Evolutionary conservation across 2,113 vertebrate species (phyloP).

Genomic region (Catagonus wagneri): DNA sequence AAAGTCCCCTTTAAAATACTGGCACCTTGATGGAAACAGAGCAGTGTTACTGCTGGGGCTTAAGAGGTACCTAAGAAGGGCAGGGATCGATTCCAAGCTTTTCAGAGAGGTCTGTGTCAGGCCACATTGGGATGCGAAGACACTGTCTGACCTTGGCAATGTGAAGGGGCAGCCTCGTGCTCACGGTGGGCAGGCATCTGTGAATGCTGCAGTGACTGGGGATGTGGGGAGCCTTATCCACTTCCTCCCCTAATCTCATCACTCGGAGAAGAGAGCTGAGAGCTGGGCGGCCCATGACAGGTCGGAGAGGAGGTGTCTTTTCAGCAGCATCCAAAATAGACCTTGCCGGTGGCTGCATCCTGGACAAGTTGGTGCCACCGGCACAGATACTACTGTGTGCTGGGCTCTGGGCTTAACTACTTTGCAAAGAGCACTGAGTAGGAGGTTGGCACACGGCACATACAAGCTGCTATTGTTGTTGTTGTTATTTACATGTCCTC

Average conservation of each 20-base stretch:
- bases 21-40: background rate
- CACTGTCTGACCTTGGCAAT: background rate
- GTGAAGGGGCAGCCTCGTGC: background rate
- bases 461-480: background rate
- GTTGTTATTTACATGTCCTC: background rate
- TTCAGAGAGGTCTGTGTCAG: background rate
- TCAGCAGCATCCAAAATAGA: background rate
- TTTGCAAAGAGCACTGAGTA: background rate
- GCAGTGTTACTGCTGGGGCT: background rate
- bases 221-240: background rate
- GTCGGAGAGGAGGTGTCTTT: background rate
- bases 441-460: background rate
- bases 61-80: fast-evolving
- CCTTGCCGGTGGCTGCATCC: too few species aligned
- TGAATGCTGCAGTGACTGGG: background rate
- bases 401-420: background rate
- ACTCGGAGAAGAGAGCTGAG: background rate
- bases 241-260: background rate
- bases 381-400: background rate
- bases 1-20: constrained; percentile 1
- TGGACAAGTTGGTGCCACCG: too few species aligned
- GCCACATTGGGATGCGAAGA: background rate
- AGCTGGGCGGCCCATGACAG: background rate
- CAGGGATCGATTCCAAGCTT: background rate
- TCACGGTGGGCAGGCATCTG: fast-evolving